Evolutionary conservation across 2,113 vertebrate species (phyloP).

Genomic region (Hemiscyllium ocellatum): DNA sequence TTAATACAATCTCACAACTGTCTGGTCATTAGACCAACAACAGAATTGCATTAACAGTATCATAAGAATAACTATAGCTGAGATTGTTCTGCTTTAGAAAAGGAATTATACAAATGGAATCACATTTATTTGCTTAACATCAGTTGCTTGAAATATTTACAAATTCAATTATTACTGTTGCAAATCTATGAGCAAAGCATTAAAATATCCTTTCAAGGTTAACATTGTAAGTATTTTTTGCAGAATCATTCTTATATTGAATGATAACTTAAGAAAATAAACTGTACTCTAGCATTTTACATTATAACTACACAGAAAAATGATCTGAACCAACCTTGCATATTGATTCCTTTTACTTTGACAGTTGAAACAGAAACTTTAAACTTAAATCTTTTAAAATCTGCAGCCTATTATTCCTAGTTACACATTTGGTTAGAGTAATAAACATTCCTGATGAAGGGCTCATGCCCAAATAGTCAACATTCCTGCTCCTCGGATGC

Average conservation of each 20-base stretch:
- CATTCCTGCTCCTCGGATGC: too few species aligned
- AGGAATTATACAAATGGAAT: neutral
- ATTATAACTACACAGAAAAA: neutral
- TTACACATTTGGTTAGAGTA: neutral
- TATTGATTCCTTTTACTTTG: neutral
- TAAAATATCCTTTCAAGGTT: neutral
- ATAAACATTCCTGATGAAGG: neutral
- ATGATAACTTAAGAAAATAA: neutral
- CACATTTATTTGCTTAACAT: neutral
- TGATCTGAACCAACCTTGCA: neutral
- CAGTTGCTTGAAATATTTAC: neutral
- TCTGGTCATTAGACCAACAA: neutral
- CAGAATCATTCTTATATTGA: neutral
- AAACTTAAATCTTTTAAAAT: neutral
- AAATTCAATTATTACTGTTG: neutral
- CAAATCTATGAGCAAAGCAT: neutral
- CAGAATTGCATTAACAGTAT: neutral
- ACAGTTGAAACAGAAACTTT: neutral
- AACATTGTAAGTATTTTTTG: neutral
- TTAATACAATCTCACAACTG: neutral
- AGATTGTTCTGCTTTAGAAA: too few species aligned
- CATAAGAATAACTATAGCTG: too few species aligned
- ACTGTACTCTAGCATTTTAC: neutral
- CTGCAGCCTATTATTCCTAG: neutral
- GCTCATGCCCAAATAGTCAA: too few species aligned